Evolutionary conservation across 2,888 invertebrate genomes (phyloP), one percentile per base, ranked within the genome.

Genomic region (Podabrus alpinus): DNA sequence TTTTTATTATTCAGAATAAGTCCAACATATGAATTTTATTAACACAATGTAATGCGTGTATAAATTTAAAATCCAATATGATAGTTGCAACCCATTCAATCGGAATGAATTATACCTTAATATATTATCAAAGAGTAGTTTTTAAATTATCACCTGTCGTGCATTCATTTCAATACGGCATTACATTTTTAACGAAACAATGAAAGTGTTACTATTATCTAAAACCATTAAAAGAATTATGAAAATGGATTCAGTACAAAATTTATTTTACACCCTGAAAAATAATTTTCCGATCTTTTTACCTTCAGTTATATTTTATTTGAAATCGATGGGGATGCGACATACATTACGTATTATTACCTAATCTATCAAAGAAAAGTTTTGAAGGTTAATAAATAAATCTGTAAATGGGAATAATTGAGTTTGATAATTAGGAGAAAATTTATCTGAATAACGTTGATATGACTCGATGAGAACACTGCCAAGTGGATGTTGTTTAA

Each of bases 401-500:
- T 21, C 7, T 21, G 3, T 3, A 3, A 25, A 25, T 2, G 25
- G 11, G 3, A 45, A n/a, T 45, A 45, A 45, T 45, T 25, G 10
- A 11, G 11, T 11, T 25, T 25, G 9, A 11, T 25, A n/a, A 45
- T 45, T 45, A 29, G 13, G 1, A 7, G 45, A 45, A 66, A 71
- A 71, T 71, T 71, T 71, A 71, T 71, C 59, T 59, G 11, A 15
- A 71, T 59, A 66, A n/a, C 9, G n/a, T 45, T 45, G 45, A 45
- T 45, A 45, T n/a, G 0, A 2, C n/a, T 45, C 45, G 45, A 45
- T 45, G 45, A 45, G 45, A 45, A 45, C 45, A 45, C 4, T 45
- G n/a, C 59, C 66, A 59, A 71, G 66, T 45, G 45, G 66, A 71
- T 66, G 60, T 24, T 24, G 59, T 68, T 72, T 67, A 66, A 61